Evolutionary conservation across 2,113 vertebrate species (phyloP).

Genomic region (Menidia beryllina): DNA sequence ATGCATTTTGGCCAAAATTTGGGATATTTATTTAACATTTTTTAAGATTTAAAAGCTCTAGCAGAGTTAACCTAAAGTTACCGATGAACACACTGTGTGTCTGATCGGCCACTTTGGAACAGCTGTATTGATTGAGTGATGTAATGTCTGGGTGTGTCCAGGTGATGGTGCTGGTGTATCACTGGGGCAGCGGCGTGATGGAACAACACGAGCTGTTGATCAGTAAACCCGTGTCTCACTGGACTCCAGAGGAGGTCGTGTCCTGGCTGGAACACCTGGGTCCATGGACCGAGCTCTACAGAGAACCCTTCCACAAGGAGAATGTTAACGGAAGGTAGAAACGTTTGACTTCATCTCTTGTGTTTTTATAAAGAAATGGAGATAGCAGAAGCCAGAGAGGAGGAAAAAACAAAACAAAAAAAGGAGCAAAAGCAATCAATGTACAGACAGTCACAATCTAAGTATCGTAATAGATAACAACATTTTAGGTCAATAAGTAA

Average conservation of each 20-base stretch:
- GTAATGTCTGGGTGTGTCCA: constrained; percentile 54
- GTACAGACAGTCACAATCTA: too few relatives aligned
- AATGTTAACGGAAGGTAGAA: constrained; percentile 92
- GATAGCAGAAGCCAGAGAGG: too few relatives aligned
- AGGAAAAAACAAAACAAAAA: too few relatives aligned
- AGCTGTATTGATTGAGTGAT: background rate
- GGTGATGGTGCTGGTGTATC: constrained; percentile 91
- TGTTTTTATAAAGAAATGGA: background rate
- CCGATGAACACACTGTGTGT: too few relatives aligned
- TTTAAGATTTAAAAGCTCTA: background rate
- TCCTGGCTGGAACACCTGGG: constrained; percentile 92
- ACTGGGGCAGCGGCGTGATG: constrained; percentile 89
- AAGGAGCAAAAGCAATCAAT: too few relatives aligned
- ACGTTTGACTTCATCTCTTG: background rate
- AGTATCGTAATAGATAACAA: too few relatives aligned
- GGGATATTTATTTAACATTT: background rate
- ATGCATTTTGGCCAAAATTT: background rate
- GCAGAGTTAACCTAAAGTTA: too few relatives aligned
- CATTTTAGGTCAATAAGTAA: too few relatives aligned
- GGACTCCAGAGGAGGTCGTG: constrained; percentile 90
- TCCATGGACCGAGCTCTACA: constrained; percentile 91
- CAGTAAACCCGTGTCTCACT: constrained; percentile 89
- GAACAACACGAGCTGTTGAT: constrained; percentile 86
- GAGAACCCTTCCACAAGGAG: constrained; percentile 86
- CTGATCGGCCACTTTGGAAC: background rate